Evolutionary conservation across 1,140 invertebrate genomes (phyloP).

Genomic region (Polypedilum pembai): DNA sequence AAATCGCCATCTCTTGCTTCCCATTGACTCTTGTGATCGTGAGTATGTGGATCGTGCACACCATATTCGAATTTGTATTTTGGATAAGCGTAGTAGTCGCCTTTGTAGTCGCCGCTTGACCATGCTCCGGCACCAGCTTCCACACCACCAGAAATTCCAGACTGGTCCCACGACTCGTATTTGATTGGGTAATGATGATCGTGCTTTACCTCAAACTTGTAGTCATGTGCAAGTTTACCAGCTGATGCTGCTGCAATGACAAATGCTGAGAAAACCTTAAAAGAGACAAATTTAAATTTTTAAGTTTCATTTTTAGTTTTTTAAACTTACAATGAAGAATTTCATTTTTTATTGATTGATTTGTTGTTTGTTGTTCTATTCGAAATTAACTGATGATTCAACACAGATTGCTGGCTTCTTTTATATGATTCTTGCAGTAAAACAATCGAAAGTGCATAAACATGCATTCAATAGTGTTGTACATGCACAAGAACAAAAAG

Average conservation of each 20-base stretch:
- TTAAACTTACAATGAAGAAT: too few relatives aligned
- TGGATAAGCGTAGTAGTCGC: constrained; percentile 46
- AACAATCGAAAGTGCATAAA: too few relatives aligned
- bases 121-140: background rate
- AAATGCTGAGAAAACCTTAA: background rate
- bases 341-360: too few relatives aligned
- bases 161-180: background rate
- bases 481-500: too few relatives aligned
- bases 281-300: background rate
- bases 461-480: too few relatives aligned
- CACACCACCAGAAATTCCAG: background rate
- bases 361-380: too few relatives aligned
- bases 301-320: too few relatives aligned
- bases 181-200: background rate
- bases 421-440: too few relatives aligned
- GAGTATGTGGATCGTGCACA: constrained; percentile 62
- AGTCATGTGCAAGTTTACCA: background rate
- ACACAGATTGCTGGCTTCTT: too few relatives aligned
- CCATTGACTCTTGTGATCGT: constrained; percentile 60
- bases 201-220: background rate
- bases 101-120: constrained; percentile 9
- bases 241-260: background rate
- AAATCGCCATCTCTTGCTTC: constrained; percentile 54
- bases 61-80: constrained; percentile 67
- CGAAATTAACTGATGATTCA: too few relatives aligned